These are phyloP conservation scores for Indri indri DNA, from an alignment of 2,113 vertebrate species.

Conservation along the genomic window DNA sequence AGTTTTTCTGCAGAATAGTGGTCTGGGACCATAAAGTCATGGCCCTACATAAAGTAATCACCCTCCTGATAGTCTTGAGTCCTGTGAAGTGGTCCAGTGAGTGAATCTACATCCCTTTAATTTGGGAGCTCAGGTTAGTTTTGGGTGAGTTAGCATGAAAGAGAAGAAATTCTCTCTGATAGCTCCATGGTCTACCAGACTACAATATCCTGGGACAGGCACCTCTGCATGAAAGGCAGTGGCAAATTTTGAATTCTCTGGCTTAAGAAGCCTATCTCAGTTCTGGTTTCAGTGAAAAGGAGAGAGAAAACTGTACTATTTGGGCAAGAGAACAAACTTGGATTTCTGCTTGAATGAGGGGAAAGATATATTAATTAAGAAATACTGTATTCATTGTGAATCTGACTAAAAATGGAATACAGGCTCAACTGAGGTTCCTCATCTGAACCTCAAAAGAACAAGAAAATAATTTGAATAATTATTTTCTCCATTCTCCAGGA, in stretches of 20 bases:
- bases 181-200: not conserved
- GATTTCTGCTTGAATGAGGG: not conserved
- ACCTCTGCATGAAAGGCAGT: not conserved
- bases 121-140: too few species aligned
- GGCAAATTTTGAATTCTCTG: not conserved
- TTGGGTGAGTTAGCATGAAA: fast-evolving
- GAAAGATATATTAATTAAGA: not conserved
- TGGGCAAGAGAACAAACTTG: not conserved
- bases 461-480: not conserved
- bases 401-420: not conserved
- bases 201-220: too few species aligned
- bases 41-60: not conserved
- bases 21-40: not conserved
- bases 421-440: not conserved
- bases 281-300: not conserved
- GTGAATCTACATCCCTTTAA: not conserved
- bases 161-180: not conserved
- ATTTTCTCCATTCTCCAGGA: not conserved
- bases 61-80: not conserved
- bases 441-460: not conserved
- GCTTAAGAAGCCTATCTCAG: not conserved
- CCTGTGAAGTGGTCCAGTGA: not conserved
- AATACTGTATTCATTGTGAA: not conserved
- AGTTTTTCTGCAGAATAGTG: not conserved
- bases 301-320: not conserved